phyloP scores from a whole-genome alignment of 2,113 vertebrate genomes.

The Tetraodon nigroviridis region DNA sequence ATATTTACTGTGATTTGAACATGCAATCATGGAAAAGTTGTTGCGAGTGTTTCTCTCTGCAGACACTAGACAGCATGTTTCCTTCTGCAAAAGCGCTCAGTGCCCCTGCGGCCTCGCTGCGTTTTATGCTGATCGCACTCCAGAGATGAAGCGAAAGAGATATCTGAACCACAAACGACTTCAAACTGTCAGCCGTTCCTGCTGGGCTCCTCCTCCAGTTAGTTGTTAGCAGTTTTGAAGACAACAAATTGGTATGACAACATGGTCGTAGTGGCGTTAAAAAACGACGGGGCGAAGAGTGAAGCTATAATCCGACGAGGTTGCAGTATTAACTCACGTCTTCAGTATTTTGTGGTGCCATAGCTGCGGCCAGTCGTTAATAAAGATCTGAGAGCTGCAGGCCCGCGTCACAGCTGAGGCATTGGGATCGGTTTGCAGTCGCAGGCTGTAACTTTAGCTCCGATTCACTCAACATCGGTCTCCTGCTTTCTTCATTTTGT shows the following conservation, averaged over 20 bases:
- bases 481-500: conserved; percentile 28
- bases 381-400: conserved; percentile 48
- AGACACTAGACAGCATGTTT: conserved; percentile 62
- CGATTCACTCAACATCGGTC: conserved; percentile 7
- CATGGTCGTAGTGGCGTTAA: conserved; percentile 39
- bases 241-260: background rate
- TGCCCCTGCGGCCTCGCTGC: conserved; percentile 38
- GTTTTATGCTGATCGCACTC: conserved; percentile 53
- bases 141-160: conserved; percentile 49
- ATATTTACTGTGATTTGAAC: conserved; percentile 68
- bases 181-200: conserved; percentile 24
- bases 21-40: conserved; percentile 69
- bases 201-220: conserved; percentile 51
- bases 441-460: conserved; percentile 38
- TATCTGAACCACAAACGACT: conserved; percentile 51
- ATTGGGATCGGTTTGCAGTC: conserved; percentile 29
- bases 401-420: conserved; percentile 58
- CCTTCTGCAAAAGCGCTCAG: conserved; percentile 71
- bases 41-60: conserved; percentile 55
- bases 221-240: conserved; percentile 48
- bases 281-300: conserved; percentile 24
- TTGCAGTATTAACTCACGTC: conserved; percentile 66
- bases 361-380: conserved; percentile 63
- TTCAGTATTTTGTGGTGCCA: conserved; percentile 51
- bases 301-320: conserved; percentile 43